Base-by-base conservation (phyloP, 2,888 invertebrate genomes). In the Meganola albula region DNA sequence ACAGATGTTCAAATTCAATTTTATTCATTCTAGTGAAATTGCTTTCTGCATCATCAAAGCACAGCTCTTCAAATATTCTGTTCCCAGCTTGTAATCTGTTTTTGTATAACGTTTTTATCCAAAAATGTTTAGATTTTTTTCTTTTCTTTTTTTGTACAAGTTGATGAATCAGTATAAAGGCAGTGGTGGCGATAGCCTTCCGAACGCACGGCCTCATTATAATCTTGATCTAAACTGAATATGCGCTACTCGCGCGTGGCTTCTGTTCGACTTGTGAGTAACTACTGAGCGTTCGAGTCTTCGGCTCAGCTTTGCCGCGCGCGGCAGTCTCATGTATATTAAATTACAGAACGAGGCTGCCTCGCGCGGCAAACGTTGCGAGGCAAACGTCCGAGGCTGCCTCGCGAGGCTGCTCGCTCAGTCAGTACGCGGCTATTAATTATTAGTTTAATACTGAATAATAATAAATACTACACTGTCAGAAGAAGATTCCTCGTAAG, bases 51-150 rank as follows among this genome's bases (percentile, higher is more conserved):
- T 40, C 40, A 37, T 37, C 28, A 14, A 40, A 33, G 40, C 37
- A 37, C 40, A 40, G 37, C 37, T 40, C 37, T 40, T 40, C 36
- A 40, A 40, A 40, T 22, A 40, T 31, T 37, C 25, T 36, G 29
- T 37, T 33, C 32, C 40, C 35, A 34, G 32, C 28, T 8, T 34
- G 34, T 34, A 31, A 32, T 39, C 32, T 40, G 10, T 34, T 32
- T 40, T 36, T 27, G 36, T 31, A 36, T 36, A 36, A 24, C 9
- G 12, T 12, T 36, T 36, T 36, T 9, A 27, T 31, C 31, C 31
- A 30, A 25, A 25, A 26, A 24, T 21, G 34, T 35, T 25, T 33
- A 27, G 9, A 12, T 20, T 29, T 30, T 12, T 10, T 6, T 30
- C 26, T 35, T 29, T 23, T 35, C 27, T 33, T 16, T 6, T 16